A percentile compares a stretch with the other conserved stretches of the same genome.
Conservation (phyloP, 1,140 invertebrate genomes). For the Ruditapes philippinarum region DNA sequence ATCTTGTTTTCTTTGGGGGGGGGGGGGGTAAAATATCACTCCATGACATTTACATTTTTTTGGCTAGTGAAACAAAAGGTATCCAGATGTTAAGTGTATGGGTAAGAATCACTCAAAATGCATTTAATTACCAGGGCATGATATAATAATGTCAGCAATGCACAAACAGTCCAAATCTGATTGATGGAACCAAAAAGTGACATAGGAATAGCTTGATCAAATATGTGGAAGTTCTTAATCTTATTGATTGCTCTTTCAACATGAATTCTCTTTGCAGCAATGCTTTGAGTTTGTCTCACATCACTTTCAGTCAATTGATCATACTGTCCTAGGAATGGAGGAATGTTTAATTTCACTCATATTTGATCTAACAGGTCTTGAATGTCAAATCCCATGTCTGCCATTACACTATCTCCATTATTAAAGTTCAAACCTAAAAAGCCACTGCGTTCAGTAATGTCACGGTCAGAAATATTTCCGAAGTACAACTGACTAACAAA, state of each 20-base stretch:
- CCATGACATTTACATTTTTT: too few relatives aligned
- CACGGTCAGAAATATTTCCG: slow-evolving; percentile 45
- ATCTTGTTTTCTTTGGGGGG: too few relatives aligned
- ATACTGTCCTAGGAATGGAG: too few relatives aligned
- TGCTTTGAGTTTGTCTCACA: neutral
- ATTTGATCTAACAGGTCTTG: slow-evolving; percentile 51
- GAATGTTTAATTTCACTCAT: neutral
- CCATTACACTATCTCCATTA: slow-evolving; percentile 66
- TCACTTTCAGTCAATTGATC: too few relatives aligned
- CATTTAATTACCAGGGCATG: too few relatives aligned
- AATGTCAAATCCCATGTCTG: slow-evolving; percentile 69
- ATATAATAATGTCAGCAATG: neutral
- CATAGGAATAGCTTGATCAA: neutral
- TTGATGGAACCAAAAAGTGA: neutral
- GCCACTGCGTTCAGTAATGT: slow-evolving; percentile 51
- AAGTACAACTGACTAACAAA: slow-evolving; percentile 46
- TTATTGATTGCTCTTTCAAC: neutral
- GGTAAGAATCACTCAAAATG: too few relatives aligned
- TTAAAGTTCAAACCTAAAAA: slow-evolving; percentile 36
- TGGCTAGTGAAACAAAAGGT: too few relatives aligned
- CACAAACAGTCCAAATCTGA: neutral
- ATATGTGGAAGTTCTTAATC: neutral
- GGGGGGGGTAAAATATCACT: too few relatives aligned
- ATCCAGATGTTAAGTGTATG: too few relatives aligned
- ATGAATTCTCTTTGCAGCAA: neutral